phyloP scores from a whole-genome alignment of 2,797 vertebrate genomes.

The Rhinella marina region DNA sequence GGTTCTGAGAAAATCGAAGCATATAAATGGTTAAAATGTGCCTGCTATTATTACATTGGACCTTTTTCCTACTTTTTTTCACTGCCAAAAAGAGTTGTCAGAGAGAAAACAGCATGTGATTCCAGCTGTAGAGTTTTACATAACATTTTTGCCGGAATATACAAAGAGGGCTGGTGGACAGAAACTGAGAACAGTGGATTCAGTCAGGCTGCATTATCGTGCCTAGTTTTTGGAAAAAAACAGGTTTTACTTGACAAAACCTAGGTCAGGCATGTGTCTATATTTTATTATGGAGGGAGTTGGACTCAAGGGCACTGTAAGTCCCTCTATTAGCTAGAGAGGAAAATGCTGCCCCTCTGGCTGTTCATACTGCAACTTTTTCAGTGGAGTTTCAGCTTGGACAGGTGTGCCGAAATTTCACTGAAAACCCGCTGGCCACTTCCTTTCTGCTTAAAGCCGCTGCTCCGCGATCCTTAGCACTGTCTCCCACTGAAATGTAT shows the following conservation, averaged over 20 bases:
- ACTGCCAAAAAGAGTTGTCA: neutral
- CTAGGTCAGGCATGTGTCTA: neutral
- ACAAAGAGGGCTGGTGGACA: neutral
- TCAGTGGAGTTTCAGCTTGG: no score
- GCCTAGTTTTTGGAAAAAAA: no score
- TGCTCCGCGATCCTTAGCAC: no score
- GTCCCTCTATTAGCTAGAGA: no score
- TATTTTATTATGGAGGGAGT: neutral
- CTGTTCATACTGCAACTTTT: no score
- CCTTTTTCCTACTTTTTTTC: constrained; percentile 14
- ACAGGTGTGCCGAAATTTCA: no score
- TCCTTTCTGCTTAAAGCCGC: no score
- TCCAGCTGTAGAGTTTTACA: neutral
- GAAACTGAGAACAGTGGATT: neutral
- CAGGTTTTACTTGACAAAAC: neutral
- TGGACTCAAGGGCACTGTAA: no score
- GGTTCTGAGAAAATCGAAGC: neutral
- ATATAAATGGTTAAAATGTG: neutral
- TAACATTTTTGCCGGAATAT: constrained; percentile 1
- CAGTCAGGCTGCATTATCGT: no score
- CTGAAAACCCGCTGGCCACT: no score
- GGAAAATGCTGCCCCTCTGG: no score
- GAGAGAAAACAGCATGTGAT: constrained; percentile 14
- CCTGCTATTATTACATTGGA: neutral
- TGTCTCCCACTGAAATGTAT: no score